Percentiles rank a stretch among this genome's conserved stretches.
Evolutionary conservation across 30 jellyfish, hydroid and myxozoan species (phyloP).

Genomic region (Hydra vulgaris): DNA sequence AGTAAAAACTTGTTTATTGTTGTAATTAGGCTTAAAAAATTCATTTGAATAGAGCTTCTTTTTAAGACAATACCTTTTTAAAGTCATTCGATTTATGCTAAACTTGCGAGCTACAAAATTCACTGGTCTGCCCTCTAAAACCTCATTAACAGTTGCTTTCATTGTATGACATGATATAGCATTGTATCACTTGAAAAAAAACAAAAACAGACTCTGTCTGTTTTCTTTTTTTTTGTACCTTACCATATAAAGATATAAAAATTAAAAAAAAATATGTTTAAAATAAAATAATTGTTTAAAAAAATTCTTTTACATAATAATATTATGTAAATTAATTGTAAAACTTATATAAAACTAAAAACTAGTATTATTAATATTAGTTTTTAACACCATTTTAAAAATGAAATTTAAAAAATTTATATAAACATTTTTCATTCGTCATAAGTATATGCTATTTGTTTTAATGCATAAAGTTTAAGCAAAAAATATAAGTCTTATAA

Average conservation of each 20-base stretch:
- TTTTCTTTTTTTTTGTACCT: not conserved
- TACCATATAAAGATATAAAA: not conserved
- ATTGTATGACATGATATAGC: not conserved
- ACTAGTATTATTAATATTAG: too few species aligned
- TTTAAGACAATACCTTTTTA: not conserved
- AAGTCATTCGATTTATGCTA: not conserved
- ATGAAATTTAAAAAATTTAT: too few species aligned
- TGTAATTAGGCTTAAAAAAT: not conserved
- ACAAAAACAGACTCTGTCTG: not conserved
- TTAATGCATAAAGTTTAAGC: not conserved
- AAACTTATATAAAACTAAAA: too few species aligned
- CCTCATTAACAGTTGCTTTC: not conserved
- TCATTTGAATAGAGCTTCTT: not conserved
- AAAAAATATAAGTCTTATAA: not conserved
- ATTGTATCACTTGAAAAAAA: too few species aligned
- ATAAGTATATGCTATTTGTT: not conserved
- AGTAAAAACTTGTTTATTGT: not conserved
- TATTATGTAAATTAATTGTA: too few species aligned
- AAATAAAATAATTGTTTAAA: too few species aligned
- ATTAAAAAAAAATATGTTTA: too few species aligned
- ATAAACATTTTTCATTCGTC: too few species aligned
- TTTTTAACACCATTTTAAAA: too few species aligned
- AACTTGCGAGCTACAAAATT: not conserved
- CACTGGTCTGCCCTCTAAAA: not conserved
- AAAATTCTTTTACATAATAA: too few species aligned